These are phyloP conservation scores for Tenualosa ilisha DNA, from an alignment of 2,797 vertebrate species.

Conservation along the genomic window DNA sequence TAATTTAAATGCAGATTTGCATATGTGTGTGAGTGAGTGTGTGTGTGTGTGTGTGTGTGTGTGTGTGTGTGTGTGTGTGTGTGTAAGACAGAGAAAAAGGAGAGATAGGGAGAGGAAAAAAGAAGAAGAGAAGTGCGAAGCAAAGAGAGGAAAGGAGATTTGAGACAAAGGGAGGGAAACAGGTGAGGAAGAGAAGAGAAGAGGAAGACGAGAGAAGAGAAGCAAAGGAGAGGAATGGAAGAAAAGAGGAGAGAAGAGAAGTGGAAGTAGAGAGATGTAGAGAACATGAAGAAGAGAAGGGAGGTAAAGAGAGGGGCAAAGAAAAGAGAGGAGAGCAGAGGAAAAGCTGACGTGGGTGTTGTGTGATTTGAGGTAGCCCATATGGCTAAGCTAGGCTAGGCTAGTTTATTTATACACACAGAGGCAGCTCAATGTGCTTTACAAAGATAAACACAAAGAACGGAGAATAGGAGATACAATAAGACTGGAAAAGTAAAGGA, in stretches of 20 bases:
- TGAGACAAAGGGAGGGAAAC: too few relatives aligned
- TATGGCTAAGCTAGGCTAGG: too few relatives aligned
- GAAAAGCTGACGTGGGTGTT: background rate
- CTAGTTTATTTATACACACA: too few relatives aligned
- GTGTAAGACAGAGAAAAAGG: background rate
- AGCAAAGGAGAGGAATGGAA: background rate
- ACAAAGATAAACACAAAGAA: too few relatives aligned
- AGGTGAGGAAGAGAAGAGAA: background rate
- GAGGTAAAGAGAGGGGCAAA: too few relatives aligned
- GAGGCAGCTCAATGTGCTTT: too few relatives aligned
- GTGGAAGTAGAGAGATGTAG: too few relatives aligned
- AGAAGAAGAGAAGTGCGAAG: background rate
- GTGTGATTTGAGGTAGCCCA: too few relatives aligned
- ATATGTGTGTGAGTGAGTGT: background rate
- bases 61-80: background rate
- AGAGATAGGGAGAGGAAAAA: background rate
- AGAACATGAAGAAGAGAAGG: too few relatives aligned
- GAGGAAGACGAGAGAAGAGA: background rate
- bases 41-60: background rate
- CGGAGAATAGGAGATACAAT: too few relatives aligned
- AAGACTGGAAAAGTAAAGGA: too few relatives aligned
- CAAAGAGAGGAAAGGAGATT: background rate
- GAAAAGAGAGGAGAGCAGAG: background rate
- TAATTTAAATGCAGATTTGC: background rate
- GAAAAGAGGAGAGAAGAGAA: background rate